These are phyloP conservation scores for Aegotheles bennettii DNA, from an alignment of 2,113 vertebrate species.

Conservation along the genomic window DNA sequence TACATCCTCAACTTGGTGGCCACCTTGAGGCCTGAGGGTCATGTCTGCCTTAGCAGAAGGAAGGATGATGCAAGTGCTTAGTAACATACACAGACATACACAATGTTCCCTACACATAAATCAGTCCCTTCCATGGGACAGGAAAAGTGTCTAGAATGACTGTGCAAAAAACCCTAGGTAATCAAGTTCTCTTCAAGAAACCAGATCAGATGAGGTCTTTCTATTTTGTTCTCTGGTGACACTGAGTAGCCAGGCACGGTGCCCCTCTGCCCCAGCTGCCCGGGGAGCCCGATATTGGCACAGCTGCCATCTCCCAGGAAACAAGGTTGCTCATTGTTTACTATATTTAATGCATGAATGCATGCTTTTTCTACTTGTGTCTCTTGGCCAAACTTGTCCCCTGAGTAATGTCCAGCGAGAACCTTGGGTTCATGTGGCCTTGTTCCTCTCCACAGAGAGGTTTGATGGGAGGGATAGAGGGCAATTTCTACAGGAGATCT, in stretches of 20 bases:
- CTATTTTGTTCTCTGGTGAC: neutral
- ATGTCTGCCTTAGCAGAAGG: accelerated
- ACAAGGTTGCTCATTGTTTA: neutral
- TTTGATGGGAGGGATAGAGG: neutral
- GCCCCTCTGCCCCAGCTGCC: neutral
- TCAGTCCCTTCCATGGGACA: neutral
- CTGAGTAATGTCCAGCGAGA: neutral
- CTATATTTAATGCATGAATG: neutral
- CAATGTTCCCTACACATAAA: neutral
- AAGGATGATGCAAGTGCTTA: neutral
- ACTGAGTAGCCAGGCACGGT: neutral
- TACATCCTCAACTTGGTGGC: neutral
- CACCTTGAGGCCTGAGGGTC: neutral
- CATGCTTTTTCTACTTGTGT: neutral
- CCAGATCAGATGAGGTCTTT: neutral
- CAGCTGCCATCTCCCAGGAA: neutral
- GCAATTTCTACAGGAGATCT: neutral
- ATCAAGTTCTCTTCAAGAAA: neutral
- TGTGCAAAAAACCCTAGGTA: neutral
- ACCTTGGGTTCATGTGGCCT: neutral
- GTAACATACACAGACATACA: neutral
- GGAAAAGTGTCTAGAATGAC: neutral
- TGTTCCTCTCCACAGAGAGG: neutral
- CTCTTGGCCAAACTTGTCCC: neutral
- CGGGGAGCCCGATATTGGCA: neutral